A percentile compares a stretch with the other conserved stretches of the same genome.
Conservation (phyloP, 30 jellyfish, hydroid and myxozoan genomes). For the Cassiopea xamachana region DNA sequence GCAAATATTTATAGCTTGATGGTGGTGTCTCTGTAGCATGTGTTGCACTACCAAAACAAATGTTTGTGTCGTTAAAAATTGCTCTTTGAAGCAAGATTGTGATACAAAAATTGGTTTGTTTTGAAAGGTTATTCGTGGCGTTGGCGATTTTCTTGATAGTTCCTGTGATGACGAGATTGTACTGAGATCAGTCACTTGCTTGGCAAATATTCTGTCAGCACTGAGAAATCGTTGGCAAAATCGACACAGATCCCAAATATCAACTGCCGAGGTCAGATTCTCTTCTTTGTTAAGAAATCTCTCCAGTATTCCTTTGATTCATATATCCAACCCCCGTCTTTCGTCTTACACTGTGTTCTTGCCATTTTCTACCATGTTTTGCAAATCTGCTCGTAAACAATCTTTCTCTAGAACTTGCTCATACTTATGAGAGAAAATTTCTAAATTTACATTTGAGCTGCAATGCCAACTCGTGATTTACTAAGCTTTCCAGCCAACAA, state of each 20-base stretch:
- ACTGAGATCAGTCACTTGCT: conserved; percentile 83
- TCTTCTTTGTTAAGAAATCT: neutral
- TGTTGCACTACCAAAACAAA: neutral
- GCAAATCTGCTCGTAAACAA: no score
- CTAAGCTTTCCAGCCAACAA: no score
- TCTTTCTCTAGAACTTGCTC: no score
- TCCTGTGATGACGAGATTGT: conserved; percentile 67
- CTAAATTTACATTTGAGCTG: no score
- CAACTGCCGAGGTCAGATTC: conserved; percentile 81
- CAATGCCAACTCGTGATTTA: no score
- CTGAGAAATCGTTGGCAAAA: conserved; percentile 78
- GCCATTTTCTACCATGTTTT: no score
- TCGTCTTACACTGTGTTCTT: neutral
- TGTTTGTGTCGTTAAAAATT: neutral
- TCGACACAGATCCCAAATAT: conserved; percentile 42
- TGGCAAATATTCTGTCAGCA: conserved; percentile 79
- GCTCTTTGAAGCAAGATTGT: neutral
- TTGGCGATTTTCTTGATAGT: conserved; percentile 43
- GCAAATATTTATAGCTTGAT: neutral
- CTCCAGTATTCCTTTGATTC: neutral
- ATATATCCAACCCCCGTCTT: neutral
- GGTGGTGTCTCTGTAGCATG: neutral
- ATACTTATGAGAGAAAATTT: no score
- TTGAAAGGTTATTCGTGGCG: conserved; percentile 68
- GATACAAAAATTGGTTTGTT: neutral